Conservation (phyloP, 2,888 invertebrate species). For the Heliconius aoede region DNA sequence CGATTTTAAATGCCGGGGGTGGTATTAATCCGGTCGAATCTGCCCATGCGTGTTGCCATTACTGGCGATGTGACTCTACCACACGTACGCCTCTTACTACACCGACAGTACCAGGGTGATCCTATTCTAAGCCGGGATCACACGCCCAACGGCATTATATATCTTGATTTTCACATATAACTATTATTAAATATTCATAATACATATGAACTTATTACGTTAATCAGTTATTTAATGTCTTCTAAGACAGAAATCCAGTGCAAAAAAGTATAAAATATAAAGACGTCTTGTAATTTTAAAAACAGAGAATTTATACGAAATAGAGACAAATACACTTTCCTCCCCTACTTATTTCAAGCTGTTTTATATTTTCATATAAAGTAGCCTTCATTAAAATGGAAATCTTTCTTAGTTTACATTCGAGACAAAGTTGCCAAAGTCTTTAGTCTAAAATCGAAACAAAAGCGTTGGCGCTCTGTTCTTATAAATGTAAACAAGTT, state of each 20-base stretch:
- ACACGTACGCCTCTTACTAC: no score
- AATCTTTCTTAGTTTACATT: constrained; percentile 24
- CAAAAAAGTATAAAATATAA: background rate
- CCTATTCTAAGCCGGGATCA: no score
- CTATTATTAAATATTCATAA: no score
- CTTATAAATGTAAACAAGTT: constrained; percentile 16
- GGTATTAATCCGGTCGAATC: no score
- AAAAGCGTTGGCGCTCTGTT: constrained; percentile 5
- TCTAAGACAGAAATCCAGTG: background rate
- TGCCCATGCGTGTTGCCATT: no score
- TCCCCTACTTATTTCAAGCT: background rate
- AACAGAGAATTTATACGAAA: background rate
- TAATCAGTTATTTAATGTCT: background rate
- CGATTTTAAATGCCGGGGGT: no score
- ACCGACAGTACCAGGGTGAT: no score
- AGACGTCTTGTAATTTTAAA: background rate
- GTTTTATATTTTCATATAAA: constrained; percentile 21
- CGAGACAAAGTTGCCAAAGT: constrained; percentile 9
- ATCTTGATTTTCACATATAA: no score
- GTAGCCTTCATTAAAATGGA: constrained; percentile 16
- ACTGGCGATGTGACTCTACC: no score
- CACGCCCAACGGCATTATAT: no score
- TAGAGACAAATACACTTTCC: constrained; percentile 10
- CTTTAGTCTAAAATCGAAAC: constrained; percentile 20
- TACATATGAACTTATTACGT: no score